Base-by-base conservation (phyloP, 2,113 vertebrate species). In the Eretmochelys imbricata region DNA sequence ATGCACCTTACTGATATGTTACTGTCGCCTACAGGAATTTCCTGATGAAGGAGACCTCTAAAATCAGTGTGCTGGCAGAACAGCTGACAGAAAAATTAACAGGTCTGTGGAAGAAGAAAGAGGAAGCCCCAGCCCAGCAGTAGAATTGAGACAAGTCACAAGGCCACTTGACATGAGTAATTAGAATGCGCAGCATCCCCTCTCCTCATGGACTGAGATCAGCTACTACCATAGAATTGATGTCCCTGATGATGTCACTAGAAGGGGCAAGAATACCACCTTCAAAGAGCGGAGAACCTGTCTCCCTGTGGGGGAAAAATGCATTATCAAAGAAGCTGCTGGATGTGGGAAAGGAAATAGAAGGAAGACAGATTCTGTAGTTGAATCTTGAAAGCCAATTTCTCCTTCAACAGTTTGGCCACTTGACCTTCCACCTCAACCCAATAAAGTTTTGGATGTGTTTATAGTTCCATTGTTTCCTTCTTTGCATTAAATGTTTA, bases 321-420 rank as follows among this genome's bases (percentile, higher is more conserved):
- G 25, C 46, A 78, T 12, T 48, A 25, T 13, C 65, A 53, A 55
- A 31, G 31, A 11, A 5, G 4, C 2, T 0, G 51, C 80, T 89
- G 87, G 38, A 75, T 79, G 84, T 16, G 48, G 75, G 85, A 93
- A 93, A 59, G 65, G 48, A 55, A 92, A 81, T 57, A 96, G 83
- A 96, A 96, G 91, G 42, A 89, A 91, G 84, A 96, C 76, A 22
- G 87, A 87, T 95, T 93, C 92, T 92, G 91, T 95, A 95, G 94
- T 89, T 86, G 96, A 96, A 95, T 97, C 95, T 84, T 94, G 87
- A 95, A 82, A 95, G 83, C 93, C 96, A 96, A 97, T 97, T 97
- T 50, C 83, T 95, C 89, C 88, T 94, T 46, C 81, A 95, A 89
- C 69, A 93, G 69, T 93, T 94, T 93, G 85, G 84, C 17, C 88